Percentiles rank a stretch among this genome's conserved stretches.
Conservation (phyloP, 1,140 invertebrate species). For the Drosophila athabasca region DNA sequence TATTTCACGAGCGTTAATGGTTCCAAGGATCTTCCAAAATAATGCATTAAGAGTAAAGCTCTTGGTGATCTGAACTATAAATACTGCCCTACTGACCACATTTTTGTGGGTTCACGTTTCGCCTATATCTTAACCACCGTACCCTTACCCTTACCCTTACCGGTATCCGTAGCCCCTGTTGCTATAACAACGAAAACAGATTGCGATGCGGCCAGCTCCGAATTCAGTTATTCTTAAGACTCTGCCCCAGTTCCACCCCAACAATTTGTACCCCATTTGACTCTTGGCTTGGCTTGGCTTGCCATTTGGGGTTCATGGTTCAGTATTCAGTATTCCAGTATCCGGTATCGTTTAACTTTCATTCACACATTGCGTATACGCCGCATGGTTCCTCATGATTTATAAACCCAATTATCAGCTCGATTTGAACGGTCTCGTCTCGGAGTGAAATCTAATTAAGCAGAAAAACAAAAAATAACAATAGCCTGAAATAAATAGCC, state of each 20-base stretch:
- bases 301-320: background rate
- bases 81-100: too few relatives aligned
- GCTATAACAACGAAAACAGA: constrained; percentile 33
- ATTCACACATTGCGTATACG: constrained; percentile 38
- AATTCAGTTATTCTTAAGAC: constrained; percentile 33
- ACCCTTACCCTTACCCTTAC: constrained; percentile 1
- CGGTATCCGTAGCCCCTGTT: too few relatives aligned
- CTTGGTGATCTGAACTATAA: too few relatives aligned
- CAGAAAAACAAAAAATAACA: constrained; percentile 32
- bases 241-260: constrained; percentile 18
- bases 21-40: too few relatives aligned
- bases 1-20: too few relatives aligned
- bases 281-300: background rate
- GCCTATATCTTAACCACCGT: too few relatives aligned
- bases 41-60: too few relatives aligned
- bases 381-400: constrained; percentile 27
- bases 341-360: constrained; percentile 13
- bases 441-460: constrained; percentile 37
- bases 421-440: background rate
- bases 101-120: too few relatives aligned
- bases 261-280: constrained; percentile 27
- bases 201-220: constrained; percentile 30
- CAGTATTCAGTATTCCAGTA: background rate
- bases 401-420: constrained; percentile 35
- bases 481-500: background rate